A percentile compares a stretch with the other conserved stretches of the same genome.
Evolutionary conservation across 2,888 invertebrate genomes (phyloP).

Genomic region (Caenorhabditis japonica): DNA sequence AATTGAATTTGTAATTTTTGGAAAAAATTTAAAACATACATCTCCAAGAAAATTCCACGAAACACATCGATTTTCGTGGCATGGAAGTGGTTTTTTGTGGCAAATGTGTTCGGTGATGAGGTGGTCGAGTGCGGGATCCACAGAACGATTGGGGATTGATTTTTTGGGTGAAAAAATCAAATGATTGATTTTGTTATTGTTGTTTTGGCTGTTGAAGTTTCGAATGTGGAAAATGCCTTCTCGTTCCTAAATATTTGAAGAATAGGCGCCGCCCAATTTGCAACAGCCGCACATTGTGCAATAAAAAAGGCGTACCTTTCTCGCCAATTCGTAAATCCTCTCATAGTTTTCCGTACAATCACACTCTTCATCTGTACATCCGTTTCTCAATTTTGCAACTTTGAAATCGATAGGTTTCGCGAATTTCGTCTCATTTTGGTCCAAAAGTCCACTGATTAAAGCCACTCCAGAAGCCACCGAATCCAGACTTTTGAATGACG

Average conservation of each 20-base stretch:
- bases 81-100: constrained; percentile 14
- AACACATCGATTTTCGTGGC: constrained; percentile 6
- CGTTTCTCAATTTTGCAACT: background rate
- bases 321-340: constrained; percentile 5
- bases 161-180: too few relatives aligned
- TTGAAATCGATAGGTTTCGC: constrained; percentile 15
- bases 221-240: constrained; percentile 27
- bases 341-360: constrained; percentile 11
- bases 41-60: constrained; percentile 15
- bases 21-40: constrained; percentile 1
- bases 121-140: constrained; percentile 19
- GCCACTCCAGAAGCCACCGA: constrained; percentile 24
- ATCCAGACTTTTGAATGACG: constrained; percentile 12
- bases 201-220: too few relatives aligned
- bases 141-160: background rate
- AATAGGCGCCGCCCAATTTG: too few relatives aligned
- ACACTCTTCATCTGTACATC: constrained; percentile 23
- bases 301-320: background rate
- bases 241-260: too few relatives aligned
- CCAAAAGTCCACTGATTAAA: constrained; percentile 12
- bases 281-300: too few relatives aligned
- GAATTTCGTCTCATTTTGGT: constrained; percentile 19
- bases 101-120: constrained; percentile 17
- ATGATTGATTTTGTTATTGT: too few relatives aligned
- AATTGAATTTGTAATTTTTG: background rate